phyloP scores from a whole-genome alignment of 2,113 vertebrate species.

The Tachycineta bicolor region DNA sequence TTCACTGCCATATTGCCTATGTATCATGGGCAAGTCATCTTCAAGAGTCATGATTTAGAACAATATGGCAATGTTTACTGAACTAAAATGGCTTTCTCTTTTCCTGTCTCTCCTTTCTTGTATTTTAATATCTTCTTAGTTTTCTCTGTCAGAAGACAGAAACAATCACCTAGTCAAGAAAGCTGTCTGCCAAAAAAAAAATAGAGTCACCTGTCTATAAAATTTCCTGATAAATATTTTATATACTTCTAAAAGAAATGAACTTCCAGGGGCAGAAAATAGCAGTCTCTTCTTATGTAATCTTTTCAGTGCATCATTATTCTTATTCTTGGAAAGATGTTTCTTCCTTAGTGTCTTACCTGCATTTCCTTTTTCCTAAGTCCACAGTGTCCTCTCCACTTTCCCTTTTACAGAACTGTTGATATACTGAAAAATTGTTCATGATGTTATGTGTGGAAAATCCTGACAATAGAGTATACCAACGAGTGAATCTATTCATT shows the following conservation, averaged over 20 bases:
- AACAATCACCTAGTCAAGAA: background rate
- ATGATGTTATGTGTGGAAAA: background rate
- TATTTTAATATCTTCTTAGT: background rate
- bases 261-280: background rate
- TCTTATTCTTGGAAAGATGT: background rate
- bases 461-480: background rate
- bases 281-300: background rate
- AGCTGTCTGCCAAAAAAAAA: background rate
- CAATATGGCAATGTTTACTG: background rate
- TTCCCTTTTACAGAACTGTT: background rate
- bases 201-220: background rate
- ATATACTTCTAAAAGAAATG: background rate
- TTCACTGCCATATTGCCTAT: no score
- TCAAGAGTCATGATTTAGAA: background rate
- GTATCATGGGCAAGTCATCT: background rate
- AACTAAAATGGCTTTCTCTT: background rate
- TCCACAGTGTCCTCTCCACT: background rate
- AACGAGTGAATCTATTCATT: background rate
- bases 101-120: background rate
- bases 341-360: background rate
- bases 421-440: background rate
- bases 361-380: background rate
- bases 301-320: background rate
- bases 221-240: background rate
- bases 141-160: background rate